Evolutionary conservation across 2,888 invertebrate genomes (phyloP).

Genomic region (Gastrophysa polygoni): DNA sequence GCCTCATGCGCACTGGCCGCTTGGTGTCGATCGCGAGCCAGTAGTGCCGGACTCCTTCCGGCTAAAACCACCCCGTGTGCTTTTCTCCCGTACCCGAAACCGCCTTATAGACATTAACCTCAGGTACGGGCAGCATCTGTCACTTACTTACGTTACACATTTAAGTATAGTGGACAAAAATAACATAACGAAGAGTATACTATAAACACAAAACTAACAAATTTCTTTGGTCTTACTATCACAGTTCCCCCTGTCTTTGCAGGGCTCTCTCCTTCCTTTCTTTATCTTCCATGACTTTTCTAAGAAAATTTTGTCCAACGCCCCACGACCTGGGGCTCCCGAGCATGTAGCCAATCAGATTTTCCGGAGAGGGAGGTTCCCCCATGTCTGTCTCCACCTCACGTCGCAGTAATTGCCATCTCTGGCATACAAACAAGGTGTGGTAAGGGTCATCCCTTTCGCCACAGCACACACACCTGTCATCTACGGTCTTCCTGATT

Average conservation of each 20-base stretch:
- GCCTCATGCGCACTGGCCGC: constrained; percentile 1
- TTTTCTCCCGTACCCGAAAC: background rate
- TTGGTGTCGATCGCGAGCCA: constrained; percentile 3
- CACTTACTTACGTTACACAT: too few relatives aligned
- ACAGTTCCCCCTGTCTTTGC: too few relatives aligned
- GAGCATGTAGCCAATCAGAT: background rate
- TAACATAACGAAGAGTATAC: too few relatives aligned
- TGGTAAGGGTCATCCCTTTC: background rate
- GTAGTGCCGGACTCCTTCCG: constrained; percentile 16
- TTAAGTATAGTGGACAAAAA: too few relatives aligned
- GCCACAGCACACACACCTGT: background rate
- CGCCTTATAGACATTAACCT: background rate
- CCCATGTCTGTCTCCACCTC: background rate
- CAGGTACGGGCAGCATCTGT: background rate
- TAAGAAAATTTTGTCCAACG: too few relatives aligned
- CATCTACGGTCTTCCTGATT: background rate
- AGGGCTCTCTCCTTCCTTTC: too few relatives aligned
- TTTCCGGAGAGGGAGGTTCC: background rate
- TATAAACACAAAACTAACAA: too few relatives aligned
- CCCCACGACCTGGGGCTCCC: background rate
- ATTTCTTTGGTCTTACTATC: too few relatives aligned
- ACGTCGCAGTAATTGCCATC: background rate
- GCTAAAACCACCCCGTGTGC: constrained; percentile 2
- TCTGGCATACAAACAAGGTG: background rate
- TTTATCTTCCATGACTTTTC: too few relatives aligned